These are phyloP conservation scores for Adoxophyes honmai DNA, from an alignment of 1,140 invertebrate species.

Conservation along the genomic window DNA sequence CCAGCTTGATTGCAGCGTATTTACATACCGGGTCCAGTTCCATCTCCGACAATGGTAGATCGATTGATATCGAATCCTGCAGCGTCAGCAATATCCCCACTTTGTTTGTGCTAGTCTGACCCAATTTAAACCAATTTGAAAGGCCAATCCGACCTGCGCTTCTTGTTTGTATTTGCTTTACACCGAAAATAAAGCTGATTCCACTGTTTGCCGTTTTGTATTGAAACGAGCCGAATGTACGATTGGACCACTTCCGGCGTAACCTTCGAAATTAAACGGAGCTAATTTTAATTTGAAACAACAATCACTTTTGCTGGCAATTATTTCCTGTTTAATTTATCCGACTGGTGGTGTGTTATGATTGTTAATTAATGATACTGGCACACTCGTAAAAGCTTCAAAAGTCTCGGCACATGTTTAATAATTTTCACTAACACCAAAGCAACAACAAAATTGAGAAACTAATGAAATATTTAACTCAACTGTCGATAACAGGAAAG, in stretches of 20 bases:
- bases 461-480: too few relatives aligned
- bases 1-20: constrained; percentile 14
- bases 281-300: too few relatives aligned
- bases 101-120: constrained; percentile 54
- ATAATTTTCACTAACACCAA: too few relatives aligned
- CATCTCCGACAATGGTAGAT: constrained; percentile 31
- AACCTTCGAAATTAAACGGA: constrained; percentile 20
- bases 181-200: constrained; percentile 48
- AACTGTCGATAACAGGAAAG: too few relatives aligned
- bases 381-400: too few relatives aligned
- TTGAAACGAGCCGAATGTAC: constrained; percentile 17
- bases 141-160: constrained; percentile 59
- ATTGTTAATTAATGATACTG: too few relatives aligned
- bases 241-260: not conserved
- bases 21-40: constrained; percentile 21
- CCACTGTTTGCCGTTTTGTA: constrained; percentile 24
- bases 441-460: too few relatives aligned
- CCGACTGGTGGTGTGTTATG: too few relatives aligned
- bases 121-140: constrained; percentile 61
- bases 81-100: constrained; percentile 45
- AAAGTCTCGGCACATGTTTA: too few relatives aligned
- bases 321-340: too few relatives aligned
- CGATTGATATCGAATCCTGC: constrained; percentile 28
- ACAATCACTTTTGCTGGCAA: too few relatives aligned
- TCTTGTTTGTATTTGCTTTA: constrained; percentile 57